phyloP scores from a whole-genome alignment of 2,888 invertebrate species.

The Perizoma flavofasciatum region DNA sequence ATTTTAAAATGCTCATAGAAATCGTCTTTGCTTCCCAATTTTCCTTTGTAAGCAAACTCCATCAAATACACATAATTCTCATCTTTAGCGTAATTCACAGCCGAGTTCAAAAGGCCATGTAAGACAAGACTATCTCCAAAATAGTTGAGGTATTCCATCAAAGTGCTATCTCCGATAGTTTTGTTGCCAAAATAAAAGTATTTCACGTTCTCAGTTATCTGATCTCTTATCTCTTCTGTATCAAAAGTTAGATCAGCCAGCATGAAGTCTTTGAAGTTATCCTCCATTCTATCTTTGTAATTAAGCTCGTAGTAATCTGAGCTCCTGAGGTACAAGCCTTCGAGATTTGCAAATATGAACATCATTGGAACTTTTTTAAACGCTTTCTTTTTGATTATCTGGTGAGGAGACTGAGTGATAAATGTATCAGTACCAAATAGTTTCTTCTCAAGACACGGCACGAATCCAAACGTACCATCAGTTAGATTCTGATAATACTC shows the following conservation, averaged over 20 bases:
- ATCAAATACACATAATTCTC: slow-evolving; percentile 45
- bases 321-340: slow-evolving; percentile 47
- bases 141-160: slow-evolving; percentile 44
- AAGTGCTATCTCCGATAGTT: slow-evolving; percentile 36
- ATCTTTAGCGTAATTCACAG: slow-evolving; percentile 34
- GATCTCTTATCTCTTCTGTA: slow-evolving; percentile 33
- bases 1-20: slow-evolving; percentile 37
- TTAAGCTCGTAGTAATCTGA: slow-evolving; percentile 42
- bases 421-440: slow-evolving; percentile 35
- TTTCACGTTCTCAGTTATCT: slow-evolving; percentile 39
- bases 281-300: slow-evolving; percentile 46
- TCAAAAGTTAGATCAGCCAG: slow-evolving; percentile 49
- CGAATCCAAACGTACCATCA: slow-evolving; percentile 51
- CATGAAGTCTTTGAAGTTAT: slow-evolving; percentile 46
- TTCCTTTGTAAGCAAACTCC: slow-evolving; percentile 50
- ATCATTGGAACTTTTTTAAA: slow-evolving; percentile 45
- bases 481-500: slow-evolving; percentile 44
- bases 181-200: slow-evolving; percentile 47
- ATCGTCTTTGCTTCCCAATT: slow-evolving; percentile 39
- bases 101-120: slow-evolving; percentile 43
- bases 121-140: slow-evolving; percentile 47
- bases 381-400: slow-evolving; percentile 35
- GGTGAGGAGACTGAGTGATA: slow-evolving; percentile 37
- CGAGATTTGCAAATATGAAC: slow-evolving; percentile 43
- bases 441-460: slow-evolving; percentile 48